Evolutionary conservation across 2,888 invertebrate species (phyloP), one percentile per base, ranked within the genome.

Genomic region (Arenicola marina): DNA sequence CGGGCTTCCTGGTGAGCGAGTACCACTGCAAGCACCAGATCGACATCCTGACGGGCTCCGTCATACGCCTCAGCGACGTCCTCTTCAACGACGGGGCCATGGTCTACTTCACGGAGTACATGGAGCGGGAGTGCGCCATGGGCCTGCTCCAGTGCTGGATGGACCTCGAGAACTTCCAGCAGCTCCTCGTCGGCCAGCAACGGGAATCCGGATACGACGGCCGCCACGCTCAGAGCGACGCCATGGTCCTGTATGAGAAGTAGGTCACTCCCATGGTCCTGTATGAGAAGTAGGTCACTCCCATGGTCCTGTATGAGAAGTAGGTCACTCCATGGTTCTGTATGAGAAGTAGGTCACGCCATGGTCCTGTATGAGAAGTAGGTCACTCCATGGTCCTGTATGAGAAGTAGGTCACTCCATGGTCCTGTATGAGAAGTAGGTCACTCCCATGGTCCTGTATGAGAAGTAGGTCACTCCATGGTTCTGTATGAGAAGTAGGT

Each of bases 231-330:
- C 93, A 94, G 85, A 88, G 88, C 61, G 97, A 97, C 87, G 96
- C 97, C 66, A 92, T 97, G 86, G 89, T 95, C 73, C 88, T 98
- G 56, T 98, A 97, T 85, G 95, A 97, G 76, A 95, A 94, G 88
- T 89, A 63, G 66, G 80, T 73, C 7, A n/a, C n/a, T n/a, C n/a
- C n/a, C n/a, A n/a, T n/a, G n/a, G n/a, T n/a, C n/a, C n/a, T n/a
- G n/a, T n/a, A n/a, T n/a, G n/a, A n/a, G n/a, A n/a, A n/a, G n/a
- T n/a, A n/a, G n/a, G n/a, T n/a, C n/a, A n/a, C n/a, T n/a, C n/a
- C n/a, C n/a, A n/a, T n/a, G n/a, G n/a, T n/a, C n/a, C n/a, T n/a
- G n/a, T n/a, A n/a, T n/a, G n/a, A n/a, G n/a, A n/a, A n/a, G n/a
- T n/a, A n/a, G n/a, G n/a, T n/a, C n/a, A n/a, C n/a, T n/a, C n/a